phyloP scores from a whole-genome alignment of 2,888 invertebrate species.

The Harpalus rufipes region DNA sequence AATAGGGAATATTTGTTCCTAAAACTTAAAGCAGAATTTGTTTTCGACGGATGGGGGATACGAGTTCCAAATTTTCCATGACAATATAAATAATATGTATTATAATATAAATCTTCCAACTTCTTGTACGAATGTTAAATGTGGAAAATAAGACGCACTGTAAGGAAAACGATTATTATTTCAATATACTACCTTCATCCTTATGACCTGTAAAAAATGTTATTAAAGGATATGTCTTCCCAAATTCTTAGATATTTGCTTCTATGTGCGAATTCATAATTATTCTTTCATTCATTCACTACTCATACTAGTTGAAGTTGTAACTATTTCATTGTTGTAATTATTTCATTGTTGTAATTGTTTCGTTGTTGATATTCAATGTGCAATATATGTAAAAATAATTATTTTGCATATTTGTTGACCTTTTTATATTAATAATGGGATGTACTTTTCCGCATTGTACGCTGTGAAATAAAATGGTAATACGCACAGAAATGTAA shows the following conservation, averaged over 20 bases:
- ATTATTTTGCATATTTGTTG: no score
- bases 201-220: background rate
- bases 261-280: background rate
- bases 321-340: no score
- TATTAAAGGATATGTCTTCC: background rate
- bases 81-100: no score
- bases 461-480: background rate
- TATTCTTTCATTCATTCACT: background rate
- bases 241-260: background rate
- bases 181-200: background rate
- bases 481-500: background rate
- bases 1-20: conserved; percentile 5
- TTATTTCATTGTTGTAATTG: no score
- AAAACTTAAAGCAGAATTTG: conserved; percentile 13
- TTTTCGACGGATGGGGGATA: background rate
- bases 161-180: background rate
- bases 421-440: background rate
- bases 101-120: no score
- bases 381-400: background rate
- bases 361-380: background rate
- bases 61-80: conserved; percentile 4
- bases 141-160: background rate
- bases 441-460: background rate
- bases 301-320: background rate
- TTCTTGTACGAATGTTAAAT: background rate